These are phyloP conservation scores for Pocillopora verrucosa DNA, from an alignment of 64 coral and sea anemone genomes.

Conservation along the genomic window DNA sequence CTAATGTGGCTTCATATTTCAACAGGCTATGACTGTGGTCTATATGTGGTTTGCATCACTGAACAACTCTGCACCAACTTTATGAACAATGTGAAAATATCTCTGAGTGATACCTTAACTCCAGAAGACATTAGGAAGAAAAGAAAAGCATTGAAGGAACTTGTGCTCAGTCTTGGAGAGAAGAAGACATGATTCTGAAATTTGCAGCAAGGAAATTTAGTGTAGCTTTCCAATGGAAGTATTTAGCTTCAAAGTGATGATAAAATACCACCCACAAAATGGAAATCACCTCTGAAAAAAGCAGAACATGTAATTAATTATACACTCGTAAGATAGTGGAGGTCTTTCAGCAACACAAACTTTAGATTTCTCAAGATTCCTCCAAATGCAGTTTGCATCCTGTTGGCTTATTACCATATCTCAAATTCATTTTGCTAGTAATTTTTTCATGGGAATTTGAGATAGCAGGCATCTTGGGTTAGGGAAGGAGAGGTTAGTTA, in stretches of 20 bases:
- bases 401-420: too few relatives aligned
- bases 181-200: not conserved
- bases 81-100: not conserved
- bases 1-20: not conserved
- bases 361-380: too few relatives aligned
- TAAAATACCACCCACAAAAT: not conserved
- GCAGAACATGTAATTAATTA: too few relatives aligned
- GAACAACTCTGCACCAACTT: conserved; percentile 60
- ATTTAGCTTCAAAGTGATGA: not conserved
- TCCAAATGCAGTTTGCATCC: too few relatives aligned
- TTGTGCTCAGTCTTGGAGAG: conserved; percentile 10
- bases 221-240: not conserved
- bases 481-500: too few relatives aligned
- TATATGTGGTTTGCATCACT: conserved; percentile 68
- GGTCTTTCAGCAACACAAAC: too few relatives aligned
- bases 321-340: too few relatives aligned
- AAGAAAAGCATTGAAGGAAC: not conserved
- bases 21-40: conserved; percentile 75
- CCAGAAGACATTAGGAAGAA: not conserved
- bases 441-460: too few relatives aligned
- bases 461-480: too few relatives aligned
- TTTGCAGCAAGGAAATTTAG: not conserved
- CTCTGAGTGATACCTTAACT: not conserved
- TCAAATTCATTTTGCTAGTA: too few relatives aligned
- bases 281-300: too few relatives aligned